phyloP scores from a whole-genome alignment of 1,140 invertebrate genomes.

The Protaetia brevitarsis region DNA sequence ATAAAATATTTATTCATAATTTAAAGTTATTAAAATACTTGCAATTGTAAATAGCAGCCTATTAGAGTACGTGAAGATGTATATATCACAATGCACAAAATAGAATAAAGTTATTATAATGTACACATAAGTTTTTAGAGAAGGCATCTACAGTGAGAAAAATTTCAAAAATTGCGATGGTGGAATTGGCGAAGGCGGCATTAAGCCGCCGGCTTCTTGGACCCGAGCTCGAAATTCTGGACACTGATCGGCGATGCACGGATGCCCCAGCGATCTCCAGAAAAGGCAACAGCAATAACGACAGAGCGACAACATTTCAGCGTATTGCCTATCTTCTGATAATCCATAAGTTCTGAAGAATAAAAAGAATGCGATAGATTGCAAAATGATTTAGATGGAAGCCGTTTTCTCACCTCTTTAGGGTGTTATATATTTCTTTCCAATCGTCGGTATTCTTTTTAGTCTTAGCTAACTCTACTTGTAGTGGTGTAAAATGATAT shows the following conservation, averaged over 20 bases:
- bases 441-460: conserved; percentile 60
- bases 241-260: conserved; percentile 81
- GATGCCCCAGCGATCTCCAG: conserved; percentile 90
- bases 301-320: conserved; percentile 92
- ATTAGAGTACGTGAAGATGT: conserved; percentile 22
- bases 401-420: conserved; percentile 65
- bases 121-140: conserved; percentile 10
- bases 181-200: conserved; percentile 78
- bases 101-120: conserved; percentile 13
- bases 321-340: conserved; percentile 82
- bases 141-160: conserved; percentile 72
- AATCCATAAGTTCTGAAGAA: conserved; percentile 75
- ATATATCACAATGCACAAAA: conserved; percentile 25
- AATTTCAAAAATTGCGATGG: conserved; percentile 88
- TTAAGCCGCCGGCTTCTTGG: conserved; percentile 73
- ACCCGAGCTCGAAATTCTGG: conserved; percentile 75
- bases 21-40: conserved; percentile 20
- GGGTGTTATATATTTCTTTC: conserved; percentile 69
- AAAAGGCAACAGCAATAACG: conserved; percentile 94
- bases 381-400: too few relatives aligned
- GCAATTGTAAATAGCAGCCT: conserved; percentile 25
- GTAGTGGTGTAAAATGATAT: conserved; percentile 88
- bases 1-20: conserved; percentile 22
- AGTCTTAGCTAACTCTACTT: conserved; percentile 70
- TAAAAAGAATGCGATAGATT: neutral